These are phyloP conservation scores for Thereva unica DNA, from an alignment of 2,888 invertebrate genomes.

Conservation along the genomic window DNA sequence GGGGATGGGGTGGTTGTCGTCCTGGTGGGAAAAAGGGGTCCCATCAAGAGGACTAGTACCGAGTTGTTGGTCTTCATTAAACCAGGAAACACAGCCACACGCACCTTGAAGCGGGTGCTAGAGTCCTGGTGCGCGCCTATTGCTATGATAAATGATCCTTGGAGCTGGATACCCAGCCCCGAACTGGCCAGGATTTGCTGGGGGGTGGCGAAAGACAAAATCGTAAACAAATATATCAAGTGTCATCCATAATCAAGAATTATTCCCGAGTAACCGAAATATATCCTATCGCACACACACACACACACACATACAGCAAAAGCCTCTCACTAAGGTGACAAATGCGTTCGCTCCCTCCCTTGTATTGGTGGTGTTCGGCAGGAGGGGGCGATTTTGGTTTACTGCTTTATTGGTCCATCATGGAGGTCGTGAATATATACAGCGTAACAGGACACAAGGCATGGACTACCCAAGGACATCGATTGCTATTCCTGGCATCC, in stretches of 20 bases:
- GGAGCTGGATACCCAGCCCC: neutral
- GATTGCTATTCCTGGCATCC: too few relatives aligned
- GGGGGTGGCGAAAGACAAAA: slow-evolving; percentile 25
- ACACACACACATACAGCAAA: slow-evolving; percentile 36
- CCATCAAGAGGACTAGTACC: too few relatives aligned
- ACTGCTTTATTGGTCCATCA: slow-evolving; percentile 20
- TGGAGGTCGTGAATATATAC: slow-evolving; percentile 10
- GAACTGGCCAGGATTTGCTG: slow-evolving; percentile 21
- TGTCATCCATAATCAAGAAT: slow-evolving; percentile 42
- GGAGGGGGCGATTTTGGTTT: slow-evolving; percentile 2
- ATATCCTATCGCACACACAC: slow-evolving; percentile 38
- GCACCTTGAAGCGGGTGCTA: neutral
- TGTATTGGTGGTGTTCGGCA: neutral
- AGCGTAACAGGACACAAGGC: neutral
- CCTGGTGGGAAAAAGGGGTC: too few relatives aligned
- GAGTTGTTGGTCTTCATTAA: slow-evolving; percentile 16
- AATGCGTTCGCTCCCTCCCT: slow-evolving; percentile 35
- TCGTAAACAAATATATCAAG: slow-evolving; percentile 43
- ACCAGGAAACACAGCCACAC: slow-evolving; percentile 10
- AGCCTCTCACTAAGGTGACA: slow-evolving; percentile 38
- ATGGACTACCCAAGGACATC: too few relatives aligned
- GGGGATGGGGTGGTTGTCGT: too few relatives aligned
- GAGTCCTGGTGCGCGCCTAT: slow-evolving; percentile 3
- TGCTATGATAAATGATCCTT: slow-evolving; percentile 25
- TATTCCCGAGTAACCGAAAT: slow-evolving; percentile 38